Percentiles rank a stretch among this genome's conserved stretches.
Conservation (phyloP, 2,113 vertebrate species). For the Camelus bactrianus region DNA sequence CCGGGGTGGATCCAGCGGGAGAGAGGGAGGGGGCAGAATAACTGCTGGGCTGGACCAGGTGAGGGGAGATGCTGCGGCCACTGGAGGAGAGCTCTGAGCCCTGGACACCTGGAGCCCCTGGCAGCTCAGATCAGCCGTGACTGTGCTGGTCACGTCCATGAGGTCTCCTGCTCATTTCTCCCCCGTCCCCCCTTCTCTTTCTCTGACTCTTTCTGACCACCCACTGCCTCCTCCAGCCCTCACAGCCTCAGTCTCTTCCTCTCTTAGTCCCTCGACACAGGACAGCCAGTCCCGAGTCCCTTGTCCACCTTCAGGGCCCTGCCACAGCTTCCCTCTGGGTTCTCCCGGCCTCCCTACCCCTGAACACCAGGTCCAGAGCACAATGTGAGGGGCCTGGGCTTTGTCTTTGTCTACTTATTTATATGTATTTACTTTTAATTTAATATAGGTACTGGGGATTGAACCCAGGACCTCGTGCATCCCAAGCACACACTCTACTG, state of each 20-base stretch:
- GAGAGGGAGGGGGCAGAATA: background rate
- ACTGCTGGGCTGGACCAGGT: background rate
- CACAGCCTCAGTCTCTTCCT: background rate
- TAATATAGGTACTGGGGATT: no score
- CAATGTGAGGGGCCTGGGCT: no score
- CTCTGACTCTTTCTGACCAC: background rate
- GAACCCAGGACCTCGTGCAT: no score
- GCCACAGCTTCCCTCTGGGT: background rate
- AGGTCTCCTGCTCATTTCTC: background rate
- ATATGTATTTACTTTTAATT: no score
- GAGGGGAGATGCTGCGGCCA: fast-evolving
- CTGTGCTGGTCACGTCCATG: background rate
- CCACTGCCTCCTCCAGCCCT: background rate
- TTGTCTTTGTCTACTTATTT: no score
- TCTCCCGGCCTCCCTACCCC: background rate
- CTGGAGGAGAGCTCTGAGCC: background rate
- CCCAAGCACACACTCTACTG: no score
- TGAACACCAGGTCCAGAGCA: background rate
- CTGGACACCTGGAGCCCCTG: background rate
- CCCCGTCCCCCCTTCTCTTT: background rate
- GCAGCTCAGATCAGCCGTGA: background rate
- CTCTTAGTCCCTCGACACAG: background rate
- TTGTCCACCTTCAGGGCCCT: background rate
- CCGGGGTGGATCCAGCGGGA: background rate
- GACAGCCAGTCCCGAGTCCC: background rate